A percentile compares a stretch with the other conserved stretches of the same genome.
Conservation (phyloP, 2,797 vertebrate genomes). For the Epinephelus coioides region DNA sequence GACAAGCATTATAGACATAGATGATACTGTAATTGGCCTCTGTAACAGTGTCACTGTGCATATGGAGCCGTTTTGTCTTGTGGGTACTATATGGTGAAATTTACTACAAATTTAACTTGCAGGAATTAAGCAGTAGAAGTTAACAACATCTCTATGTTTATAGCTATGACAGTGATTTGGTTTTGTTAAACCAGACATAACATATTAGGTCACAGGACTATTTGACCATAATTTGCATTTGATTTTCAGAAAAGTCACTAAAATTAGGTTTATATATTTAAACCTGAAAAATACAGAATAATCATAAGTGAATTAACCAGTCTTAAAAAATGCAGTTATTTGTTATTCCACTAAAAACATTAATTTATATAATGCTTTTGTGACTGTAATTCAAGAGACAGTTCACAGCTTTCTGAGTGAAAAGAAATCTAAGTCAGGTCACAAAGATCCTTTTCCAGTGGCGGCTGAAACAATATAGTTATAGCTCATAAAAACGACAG, state of each 20-base stretch:
- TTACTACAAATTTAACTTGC: not conserved
- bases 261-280: constrained; percentile 18
- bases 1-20: constrained; percentile 3
- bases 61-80: not conserved
- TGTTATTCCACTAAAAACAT: not conserved
- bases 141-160: not conserved
- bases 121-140: not conserved
- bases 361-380: not conserved
- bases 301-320: not conserved
- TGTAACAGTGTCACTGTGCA: not conserved
- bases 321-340: not conserved
- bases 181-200: constrained; percentile 1
- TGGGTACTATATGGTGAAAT: not conserved
- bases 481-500: not conserved
- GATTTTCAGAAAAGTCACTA: not conserved
- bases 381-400: not conserved
- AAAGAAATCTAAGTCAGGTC: not conserved
- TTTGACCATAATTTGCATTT: not conserved
- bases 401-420: not conserved
- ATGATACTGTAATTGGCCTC: constrained; percentile 6
- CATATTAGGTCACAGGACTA: not conserved
- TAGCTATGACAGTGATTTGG: not conserved
- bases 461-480: not conserved
- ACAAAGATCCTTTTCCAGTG: not conserved
- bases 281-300: not conserved